Conservation (phyloP, 2,797 vertebrate genomes). For the Coccyzus lansbergi region DNA sequence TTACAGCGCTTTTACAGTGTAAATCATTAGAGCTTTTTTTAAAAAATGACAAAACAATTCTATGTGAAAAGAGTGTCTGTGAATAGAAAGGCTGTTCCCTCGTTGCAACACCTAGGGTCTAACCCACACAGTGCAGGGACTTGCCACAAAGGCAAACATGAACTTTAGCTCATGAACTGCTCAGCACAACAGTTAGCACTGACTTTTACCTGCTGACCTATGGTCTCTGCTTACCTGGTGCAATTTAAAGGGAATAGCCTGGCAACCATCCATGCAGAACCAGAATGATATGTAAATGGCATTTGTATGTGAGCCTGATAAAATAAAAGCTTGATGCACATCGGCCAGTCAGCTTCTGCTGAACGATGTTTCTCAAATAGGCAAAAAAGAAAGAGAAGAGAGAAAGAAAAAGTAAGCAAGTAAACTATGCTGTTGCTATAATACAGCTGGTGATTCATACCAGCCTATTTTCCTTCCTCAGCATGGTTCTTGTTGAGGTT, state of each 20-base stretch:
- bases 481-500: not conserved
- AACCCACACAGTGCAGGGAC: not conserved
- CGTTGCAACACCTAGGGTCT: not conserved
- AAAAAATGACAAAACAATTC: not conserved
- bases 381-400: not conserved
- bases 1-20: not conserved
- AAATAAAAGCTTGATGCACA: not conserved
- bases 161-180: constrained; percentile 15
- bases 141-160: constrained; percentile 43
- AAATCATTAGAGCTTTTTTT: not conserved
- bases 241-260: not conserved
- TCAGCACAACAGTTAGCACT: not conserved
- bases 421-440: not conserved
- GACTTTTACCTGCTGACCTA: not conserved
- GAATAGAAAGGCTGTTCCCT: not conserved
- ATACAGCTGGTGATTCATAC: not conserved
- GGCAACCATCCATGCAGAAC: not conserved
- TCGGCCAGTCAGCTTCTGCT: not conserved
- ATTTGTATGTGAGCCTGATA: not conserved
- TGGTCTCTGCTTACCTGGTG: not conserved
- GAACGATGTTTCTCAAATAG: not conserved
- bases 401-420: not conserved
- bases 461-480: not conserved
- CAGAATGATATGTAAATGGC: not conserved
- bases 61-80: not conserved